phyloP scores from a whole-genome alignment of 2,797 vertebrate species.

The Sebastolobus altivelis region DNA sequence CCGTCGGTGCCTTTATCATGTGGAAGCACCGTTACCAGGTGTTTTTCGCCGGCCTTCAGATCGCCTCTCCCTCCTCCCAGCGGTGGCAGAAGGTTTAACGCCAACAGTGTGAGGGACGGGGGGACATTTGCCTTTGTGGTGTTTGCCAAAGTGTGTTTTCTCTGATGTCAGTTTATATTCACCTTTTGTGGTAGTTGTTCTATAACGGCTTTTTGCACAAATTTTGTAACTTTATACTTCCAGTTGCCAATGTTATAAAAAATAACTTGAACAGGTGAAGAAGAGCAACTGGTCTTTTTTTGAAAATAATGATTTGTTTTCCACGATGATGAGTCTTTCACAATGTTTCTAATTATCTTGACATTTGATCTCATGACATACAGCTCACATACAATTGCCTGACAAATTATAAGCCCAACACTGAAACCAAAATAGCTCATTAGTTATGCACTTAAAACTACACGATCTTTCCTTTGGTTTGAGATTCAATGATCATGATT shows the following conservation, averaged over 20 bases:
- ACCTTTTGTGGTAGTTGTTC: conserved; percentile 50
- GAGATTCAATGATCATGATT: conserved; percentile 14
- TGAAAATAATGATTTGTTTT: conserved; percentile 7
- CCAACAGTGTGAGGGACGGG: conserved; percentile 2
- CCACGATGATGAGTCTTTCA: not conserved
- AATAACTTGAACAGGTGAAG: conserved; percentile 25
- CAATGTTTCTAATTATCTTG: conserved; percentile 20
- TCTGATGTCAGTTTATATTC: conserved; percentile 40
- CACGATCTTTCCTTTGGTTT: conserved; percentile 1
- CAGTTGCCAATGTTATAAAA: conserved; percentile 32
- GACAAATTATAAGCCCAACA: not conserved
- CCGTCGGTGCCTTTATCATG: conserved; percentile 91
- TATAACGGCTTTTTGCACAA: conserved; percentile 67
- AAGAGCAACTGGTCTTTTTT: conserved; percentile 3
- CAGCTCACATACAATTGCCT: not conserved
- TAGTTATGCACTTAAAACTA: conserved; percentile 9
- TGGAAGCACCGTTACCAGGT: conserved; percentile 98
- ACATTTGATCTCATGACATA: not conserved
- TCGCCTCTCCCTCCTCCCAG: conserved; percentile 68
- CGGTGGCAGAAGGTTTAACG: conserved; percentile 84
- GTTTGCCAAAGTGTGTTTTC: conserved; percentile 47
- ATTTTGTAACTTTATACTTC: conserved; percentile 64
- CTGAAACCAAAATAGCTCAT: not conserved
- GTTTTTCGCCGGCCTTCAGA: conserved; percentile 91
- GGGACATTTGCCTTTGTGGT: conserved; percentile 15